Conservation (phyloP, 2,113 vertebrate genomes). For the Patagioenas fasciata region DNA sequence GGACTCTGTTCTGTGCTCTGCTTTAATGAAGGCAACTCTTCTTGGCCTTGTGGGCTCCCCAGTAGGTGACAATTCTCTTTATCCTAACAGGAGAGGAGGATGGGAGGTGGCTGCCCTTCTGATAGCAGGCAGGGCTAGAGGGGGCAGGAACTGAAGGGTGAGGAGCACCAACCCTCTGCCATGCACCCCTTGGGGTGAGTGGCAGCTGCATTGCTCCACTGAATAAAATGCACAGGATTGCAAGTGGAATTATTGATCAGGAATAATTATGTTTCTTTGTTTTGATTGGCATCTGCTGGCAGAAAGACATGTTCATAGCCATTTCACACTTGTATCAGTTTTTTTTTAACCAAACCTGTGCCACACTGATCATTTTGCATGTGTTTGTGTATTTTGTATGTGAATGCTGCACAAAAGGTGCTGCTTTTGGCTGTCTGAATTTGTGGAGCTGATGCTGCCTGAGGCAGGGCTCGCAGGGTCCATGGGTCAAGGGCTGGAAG, state of each 20-base stretch:
- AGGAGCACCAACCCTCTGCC: no score
- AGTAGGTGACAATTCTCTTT: background rate
- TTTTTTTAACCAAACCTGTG: background rate
- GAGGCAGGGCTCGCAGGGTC: background rate
- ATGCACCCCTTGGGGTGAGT: rapidly evolving
- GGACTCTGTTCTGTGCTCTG: background rate
- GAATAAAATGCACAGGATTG: background rate
- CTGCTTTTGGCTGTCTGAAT: background rate
- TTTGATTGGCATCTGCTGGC: conserved; percentile 31
- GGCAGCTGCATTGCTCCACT: background rate
- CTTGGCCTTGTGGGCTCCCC: no score
- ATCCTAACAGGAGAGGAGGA: background rate
- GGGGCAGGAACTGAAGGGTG: background rate
- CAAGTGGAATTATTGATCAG: no score
- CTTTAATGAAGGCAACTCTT: background rate
- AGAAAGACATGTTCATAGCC: background rate
- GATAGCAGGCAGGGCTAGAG: background rate
- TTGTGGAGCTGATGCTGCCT: background rate
- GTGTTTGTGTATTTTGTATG: background rate
- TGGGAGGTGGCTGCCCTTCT: background rate
- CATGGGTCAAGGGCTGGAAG: background rate
- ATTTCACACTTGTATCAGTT: rapidly evolving
- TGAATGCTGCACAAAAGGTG: background rate
- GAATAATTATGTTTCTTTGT: background rate
- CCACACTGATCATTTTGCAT: background rate